phyloP scores from a whole-genome alignment of 1,140 invertebrate species.

The Elymnias hypermnestra region DNA sequence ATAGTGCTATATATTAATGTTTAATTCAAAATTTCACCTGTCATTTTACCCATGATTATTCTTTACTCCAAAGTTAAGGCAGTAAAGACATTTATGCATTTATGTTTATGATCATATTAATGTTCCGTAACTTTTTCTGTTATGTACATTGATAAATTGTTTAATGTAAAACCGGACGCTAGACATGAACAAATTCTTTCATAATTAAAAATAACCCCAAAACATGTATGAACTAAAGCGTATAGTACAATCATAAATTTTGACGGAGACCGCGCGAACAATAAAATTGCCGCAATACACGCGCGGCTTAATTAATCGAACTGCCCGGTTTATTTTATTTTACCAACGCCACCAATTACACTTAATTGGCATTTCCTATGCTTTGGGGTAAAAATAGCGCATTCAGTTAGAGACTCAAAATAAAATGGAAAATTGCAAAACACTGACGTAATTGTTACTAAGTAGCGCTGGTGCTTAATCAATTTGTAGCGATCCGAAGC shows the following conservation, averaged over 20 bases:
- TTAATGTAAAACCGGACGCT: too few relatives aligned
- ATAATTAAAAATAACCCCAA: too few relatives aligned
- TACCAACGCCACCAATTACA: slow-evolving; percentile 34
- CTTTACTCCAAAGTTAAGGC: too few relatives aligned
- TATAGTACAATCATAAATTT: slow-evolving; percentile 9
- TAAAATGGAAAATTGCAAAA: slow-evolving; percentile 15
- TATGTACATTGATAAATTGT: too few relatives aligned
- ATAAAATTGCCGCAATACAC: slow-evolving; percentile 10
- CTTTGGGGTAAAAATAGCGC: slow-evolving; percentile 30
- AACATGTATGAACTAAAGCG: too few relatives aligned
- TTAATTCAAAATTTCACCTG: too few relatives aligned
- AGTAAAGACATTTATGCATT: too few relatives aligned
- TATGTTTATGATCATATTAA: too few relatives aligned
- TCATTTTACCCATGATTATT: too few relatives aligned
- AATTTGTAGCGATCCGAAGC: not conserved
- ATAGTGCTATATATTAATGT: too few relatives aligned
- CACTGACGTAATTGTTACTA: slow-evolving; percentile 7
- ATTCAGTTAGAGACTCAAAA: slow-evolving; percentile 18
- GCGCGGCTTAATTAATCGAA: slow-evolving; percentile 33
- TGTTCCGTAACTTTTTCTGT: too few relatives aligned
- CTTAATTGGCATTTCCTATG: slow-evolving; percentile 40
- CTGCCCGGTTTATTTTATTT: slow-evolving; percentile 32
- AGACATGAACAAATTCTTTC: not conserved
- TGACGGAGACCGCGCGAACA: slow-evolving; percentile 6
- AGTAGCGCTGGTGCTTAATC: not conserved